Conservation (phyloP, 1,140 invertebrate species). For the Pteromalus puparum region DNA sequence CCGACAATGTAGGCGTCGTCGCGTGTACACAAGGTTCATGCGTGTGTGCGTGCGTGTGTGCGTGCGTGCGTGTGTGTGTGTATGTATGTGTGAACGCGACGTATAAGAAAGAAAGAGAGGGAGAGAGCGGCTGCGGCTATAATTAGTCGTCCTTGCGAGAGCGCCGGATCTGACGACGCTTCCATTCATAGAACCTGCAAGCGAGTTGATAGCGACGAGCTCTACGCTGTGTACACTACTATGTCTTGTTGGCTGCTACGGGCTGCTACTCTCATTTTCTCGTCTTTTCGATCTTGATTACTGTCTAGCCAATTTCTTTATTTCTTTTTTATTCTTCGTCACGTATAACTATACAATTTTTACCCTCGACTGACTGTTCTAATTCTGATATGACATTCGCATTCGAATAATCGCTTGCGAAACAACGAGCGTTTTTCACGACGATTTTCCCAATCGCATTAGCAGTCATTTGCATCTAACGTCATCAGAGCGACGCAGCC, state of each 20-base stretch:
- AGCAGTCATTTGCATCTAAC: too few relatives aligned
- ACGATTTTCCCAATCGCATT: too few relatives aligned
- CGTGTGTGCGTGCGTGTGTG: not conserved
- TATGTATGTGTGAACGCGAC: too few relatives aligned
- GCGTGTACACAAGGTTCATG: not conserved
- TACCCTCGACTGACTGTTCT: too few relatives aligned
- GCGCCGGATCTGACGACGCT: slow-evolving; percentile 61
- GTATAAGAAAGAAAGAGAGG: not conserved
- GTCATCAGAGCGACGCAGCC: too few relatives aligned
- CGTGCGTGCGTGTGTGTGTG: not conserved
- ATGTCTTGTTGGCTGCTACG: not conserved
- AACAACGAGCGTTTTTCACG: too few relatives aligned
- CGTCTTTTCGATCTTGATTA: not conserved
- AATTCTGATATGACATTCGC: too few relatives aligned
- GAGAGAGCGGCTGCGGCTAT: slow-evolving; percentile 60
- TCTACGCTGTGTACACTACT: not conserved
- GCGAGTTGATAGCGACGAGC: not conserved
- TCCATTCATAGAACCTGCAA: slow-evolving; percentile 69
- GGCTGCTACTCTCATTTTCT: not conserved
- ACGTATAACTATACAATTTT: too few relatives aligned
- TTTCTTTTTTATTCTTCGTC: not conserved
- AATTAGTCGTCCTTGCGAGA: slow-evolving; percentile 72
- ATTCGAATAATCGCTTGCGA: too few relatives aligned
- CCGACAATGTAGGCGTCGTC: not conserved
- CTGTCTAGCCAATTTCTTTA: not conserved